Conservation (phyloP, 1,140 invertebrate species). For the Ostrea denselamellosa region DNA sequence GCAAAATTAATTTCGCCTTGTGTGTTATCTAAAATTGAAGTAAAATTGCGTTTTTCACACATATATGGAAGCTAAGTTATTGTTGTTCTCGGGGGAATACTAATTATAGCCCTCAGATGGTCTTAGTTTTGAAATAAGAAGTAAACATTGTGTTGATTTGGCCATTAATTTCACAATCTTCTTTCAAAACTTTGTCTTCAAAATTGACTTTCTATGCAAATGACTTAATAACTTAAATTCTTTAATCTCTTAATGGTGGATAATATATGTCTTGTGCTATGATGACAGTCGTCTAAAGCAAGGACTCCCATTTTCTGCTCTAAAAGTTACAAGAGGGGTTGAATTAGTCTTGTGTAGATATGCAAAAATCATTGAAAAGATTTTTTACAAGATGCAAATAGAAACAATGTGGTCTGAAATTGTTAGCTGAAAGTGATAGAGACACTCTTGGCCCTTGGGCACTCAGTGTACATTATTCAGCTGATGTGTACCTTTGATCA, state of each 20-base stretch:
- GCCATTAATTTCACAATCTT: background rate
- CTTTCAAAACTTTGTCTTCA: constrained; percentile 5
- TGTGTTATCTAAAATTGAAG: background rate
- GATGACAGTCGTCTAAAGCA: background rate
- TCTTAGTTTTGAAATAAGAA: background rate
- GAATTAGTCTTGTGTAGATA: background rate
- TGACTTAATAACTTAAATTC: background rate
- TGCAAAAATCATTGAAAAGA: background rate
- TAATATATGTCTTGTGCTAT: background rate
- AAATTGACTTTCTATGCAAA: constrained; percentile 4
- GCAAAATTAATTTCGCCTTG: background rate
- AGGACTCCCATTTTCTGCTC: background rate
- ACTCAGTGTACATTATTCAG: background rate
- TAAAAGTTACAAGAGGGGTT: background rate
- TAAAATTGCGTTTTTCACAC: background rate
- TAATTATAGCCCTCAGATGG: background rate
- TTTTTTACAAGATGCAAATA: background rate
- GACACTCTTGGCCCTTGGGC: background rate
- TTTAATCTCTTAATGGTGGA: background rate
- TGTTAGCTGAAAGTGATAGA: background rate
- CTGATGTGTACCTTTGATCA: constrained; percentile 27
- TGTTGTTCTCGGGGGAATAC: background rate
- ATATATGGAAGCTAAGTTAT: background rate
- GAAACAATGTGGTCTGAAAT: background rate
- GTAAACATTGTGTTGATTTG: background rate